These are phyloP conservation scores for Ips nitidus DNA, from an alignment of 1,140 invertebrate species.

Conservation along the genomic window DNA sequence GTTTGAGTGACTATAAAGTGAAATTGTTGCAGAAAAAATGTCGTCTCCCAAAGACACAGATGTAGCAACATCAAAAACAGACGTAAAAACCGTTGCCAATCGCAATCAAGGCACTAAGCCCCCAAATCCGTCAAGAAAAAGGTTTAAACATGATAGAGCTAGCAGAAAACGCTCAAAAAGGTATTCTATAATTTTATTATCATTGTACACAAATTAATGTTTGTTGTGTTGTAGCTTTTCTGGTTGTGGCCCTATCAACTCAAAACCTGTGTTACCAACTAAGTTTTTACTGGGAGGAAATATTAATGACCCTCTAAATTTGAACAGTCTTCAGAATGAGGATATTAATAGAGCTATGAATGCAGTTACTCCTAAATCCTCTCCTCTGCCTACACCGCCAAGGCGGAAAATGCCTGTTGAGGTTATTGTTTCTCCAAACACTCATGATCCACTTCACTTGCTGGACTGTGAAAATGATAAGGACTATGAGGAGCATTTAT, in stretches of 20 bases:
- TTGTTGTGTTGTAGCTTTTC: slow-evolving; percentile 48
- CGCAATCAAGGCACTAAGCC: slow-evolving; percentile 25
- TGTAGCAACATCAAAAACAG: slow-evolving; percentile 33
- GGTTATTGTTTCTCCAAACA: slow-evolving; percentile 90
- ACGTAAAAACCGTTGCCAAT: slow-evolving; percentile 14
- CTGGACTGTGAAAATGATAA: slow-evolving; percentile 78
- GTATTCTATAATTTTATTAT: slow-evolving; percentile 6
- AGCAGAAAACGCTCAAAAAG: slow-evolving; percentile 58
- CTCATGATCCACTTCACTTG: slow-evolving; percentile 87
- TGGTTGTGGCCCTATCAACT: slow-evolving; percentile 60
- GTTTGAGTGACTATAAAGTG: too few species aligned
- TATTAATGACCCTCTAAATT: slow-evolving; percentile 91
- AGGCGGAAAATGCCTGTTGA: slow-evolving; percentile 80
- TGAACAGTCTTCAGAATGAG: slow-evolving; percentile 89
- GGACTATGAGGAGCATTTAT: slow-evolving; percentile 74
- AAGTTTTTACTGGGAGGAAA: slow-evolving; percentile 95
- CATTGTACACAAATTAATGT: not conserved
- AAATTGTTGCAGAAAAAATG: slow-evolving; percentile 22
- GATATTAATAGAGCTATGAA: slow-evolving; percentile 83
- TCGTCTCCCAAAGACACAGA: slow-evolving; percentile 37
- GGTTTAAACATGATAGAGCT: slow-evolving; percentile 44
- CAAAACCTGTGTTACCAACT: slow-evolving; percentile 79
- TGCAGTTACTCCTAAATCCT: slow-evolving; percentile 83
- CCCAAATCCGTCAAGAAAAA: slow-evolving; percentile 39
- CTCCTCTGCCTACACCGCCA: slow-evolving; percentile 83